Base-by-base conservation (phyloP, 2,113 vertebrate genomes). In the Prunella himalayana region DNA sequence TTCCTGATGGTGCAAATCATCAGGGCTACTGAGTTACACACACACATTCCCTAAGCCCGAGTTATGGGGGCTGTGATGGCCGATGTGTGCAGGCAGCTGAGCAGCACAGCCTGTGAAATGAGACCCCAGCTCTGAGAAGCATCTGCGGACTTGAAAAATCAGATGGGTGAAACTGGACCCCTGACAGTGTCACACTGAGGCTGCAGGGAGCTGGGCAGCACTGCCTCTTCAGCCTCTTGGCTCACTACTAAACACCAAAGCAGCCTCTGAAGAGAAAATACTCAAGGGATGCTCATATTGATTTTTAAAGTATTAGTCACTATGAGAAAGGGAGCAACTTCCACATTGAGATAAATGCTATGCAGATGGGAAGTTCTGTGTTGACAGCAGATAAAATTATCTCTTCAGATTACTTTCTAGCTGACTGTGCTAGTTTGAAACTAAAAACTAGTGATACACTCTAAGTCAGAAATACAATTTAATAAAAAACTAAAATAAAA, bases 301-400 rank as follows among this genome's bases (percentile, higher is more conserved):
- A 30, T 69, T 82, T 81, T 66, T 33, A 2, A 66, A 83, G 28
- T 18, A 30, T 90, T 61, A 33, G 60, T 68, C 33, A 9, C 60
- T 37, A 0, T 24, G 72, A 83, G 91, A 88, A 91, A 90, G 35
- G 64, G 78, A 93, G 47, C 27, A 15, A 31, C 68, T 92, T 95
- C 68, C 56, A 50, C 49, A 7, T 1, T 64, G 80, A 63, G 49
- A 50, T 83, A 63, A 77, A 77, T 17, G 35, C 64, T 42, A 2
- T 49, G 64, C 42, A 44, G 31, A 35, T 0, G 6, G 64, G 80
- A 94, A 92, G 45, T 56, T n/a, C 65, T 53, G 70, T 80, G 86
- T 49, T 95, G 91, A 92, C 86, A 76, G 81, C 45, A 90, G 81
- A 90, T 88, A 87, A 70, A 56, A 22, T 78, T 90, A 35, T 93